phyloP scores from a whole-genome alignment of 2,113 vertebrate species.

The Nerophis ophidion region DNA sequence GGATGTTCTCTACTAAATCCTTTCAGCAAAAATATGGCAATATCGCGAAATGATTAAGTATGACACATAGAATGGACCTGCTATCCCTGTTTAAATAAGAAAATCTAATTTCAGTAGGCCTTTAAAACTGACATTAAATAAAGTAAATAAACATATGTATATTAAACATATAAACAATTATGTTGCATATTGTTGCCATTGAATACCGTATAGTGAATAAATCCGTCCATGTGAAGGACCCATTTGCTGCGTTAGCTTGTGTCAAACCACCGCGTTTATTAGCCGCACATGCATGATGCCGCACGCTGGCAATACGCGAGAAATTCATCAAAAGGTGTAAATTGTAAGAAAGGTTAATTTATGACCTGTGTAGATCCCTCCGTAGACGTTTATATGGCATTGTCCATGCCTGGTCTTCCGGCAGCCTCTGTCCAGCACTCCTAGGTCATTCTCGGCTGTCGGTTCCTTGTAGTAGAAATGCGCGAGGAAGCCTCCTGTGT shows the following conservation, averaged over 20 bases:
- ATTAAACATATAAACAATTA: too few species aligned
- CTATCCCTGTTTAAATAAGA: too few species aligned
- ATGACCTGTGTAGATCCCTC: constrained; percentile 59
- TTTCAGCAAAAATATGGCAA: too few species aligned
- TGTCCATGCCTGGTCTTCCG: constrained; percentile 32
- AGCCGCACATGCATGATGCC: constrained; percentile 17
- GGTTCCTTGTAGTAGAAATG: constrained; percentile 58
- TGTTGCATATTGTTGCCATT: too few species aligned
- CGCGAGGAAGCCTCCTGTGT: constrained; percentile 42
- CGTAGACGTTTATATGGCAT: constrained; percentile 37
- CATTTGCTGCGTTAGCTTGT: constrained; percentile 30
- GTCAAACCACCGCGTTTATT: constrained; percentile 45
- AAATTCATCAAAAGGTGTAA: neutral
- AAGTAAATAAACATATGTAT: too few species aligned
- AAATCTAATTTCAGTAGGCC: too few species aligned
- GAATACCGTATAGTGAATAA: too few species aligned
- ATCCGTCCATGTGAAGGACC: constrained; percentile 1
- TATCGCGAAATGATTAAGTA: too few species aligned
- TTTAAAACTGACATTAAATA: too few species aligned
- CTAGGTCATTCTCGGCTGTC: constrained; percentile 22
- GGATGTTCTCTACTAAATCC: too few species aligned
- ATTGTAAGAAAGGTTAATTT: neutral
- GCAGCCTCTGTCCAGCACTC: constrained; percentile 11
- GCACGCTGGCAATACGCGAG: neutral
- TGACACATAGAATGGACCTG: too few species aligned